Evolutionary conservation across 2,888 invertebrate genomes (phyloP).

Genomic region (Dynastes tityus): DNA sequence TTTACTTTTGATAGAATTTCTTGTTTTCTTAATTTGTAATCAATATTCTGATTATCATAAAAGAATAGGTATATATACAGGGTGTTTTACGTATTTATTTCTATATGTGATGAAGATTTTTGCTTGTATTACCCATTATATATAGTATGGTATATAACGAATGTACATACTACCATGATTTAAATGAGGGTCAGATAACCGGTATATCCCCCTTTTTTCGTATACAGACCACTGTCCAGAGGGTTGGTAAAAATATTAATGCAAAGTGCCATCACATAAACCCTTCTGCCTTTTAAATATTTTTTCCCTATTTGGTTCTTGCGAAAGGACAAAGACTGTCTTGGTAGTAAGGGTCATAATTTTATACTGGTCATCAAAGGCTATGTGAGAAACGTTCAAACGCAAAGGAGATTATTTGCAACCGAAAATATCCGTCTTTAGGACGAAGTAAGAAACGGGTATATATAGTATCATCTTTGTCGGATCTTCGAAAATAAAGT

Average conservation of each 20-base stretch:
- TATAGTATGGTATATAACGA: no score
- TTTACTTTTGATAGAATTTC: no score
- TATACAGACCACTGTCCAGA: slow-evolving; percentile 39
- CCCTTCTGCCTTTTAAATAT: slow-evolving; percentile 29
- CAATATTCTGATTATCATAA: no score
- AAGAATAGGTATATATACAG: no score
- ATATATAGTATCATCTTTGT: no score
- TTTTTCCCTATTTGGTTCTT: slow-evolving; percentile 23
- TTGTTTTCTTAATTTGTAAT: no score
- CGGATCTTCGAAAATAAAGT: slow-evolving; percentile 46
- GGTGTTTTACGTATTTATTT: no score
- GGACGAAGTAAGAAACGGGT: background rate
- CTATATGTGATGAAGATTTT: no score
- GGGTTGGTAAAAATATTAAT: slow-evolving; percentile 33
- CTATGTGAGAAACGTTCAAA: slow-evolving; percentile 21
- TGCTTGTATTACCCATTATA: no score
- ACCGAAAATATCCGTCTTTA: background rate
- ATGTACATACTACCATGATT: background rate
- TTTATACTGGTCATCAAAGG: slow-evolving; percentile 35
- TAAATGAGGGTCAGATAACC: slow-evolving; percentile 35
- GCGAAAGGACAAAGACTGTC: slow-evolving; percentile 35
- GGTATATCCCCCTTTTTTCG: slow-evolving; percentile 35
- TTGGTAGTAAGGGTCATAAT: slow-evolving; percentile 28
- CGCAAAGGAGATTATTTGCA: background rate
- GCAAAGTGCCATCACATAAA: slow-evolving; percentile 41